phyloP scores from a whole-genome alignment of 1,140 invertebrate genomes.

The Spodoptera frugiperda region DNA sequence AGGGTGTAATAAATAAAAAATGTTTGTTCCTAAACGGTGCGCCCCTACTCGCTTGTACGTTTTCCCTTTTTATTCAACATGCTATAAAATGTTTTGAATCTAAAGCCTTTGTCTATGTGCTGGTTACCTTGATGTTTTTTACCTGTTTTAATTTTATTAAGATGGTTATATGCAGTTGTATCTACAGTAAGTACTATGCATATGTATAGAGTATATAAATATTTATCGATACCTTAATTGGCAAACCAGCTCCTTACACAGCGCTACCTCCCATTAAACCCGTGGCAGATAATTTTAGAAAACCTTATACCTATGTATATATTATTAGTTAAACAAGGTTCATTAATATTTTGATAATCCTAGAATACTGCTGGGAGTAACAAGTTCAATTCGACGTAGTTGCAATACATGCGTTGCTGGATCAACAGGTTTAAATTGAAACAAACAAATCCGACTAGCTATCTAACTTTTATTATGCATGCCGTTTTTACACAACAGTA shows the following conservation, averaged over 20 bases:
- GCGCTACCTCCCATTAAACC: no score
- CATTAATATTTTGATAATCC: neutral
- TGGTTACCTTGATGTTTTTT: neutral
- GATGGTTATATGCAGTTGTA: no score
- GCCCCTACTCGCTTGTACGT: neutral
- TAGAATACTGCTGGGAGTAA: neutral
- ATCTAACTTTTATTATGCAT: neutral
- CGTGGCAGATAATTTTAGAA: no score
- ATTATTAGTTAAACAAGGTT: no score
- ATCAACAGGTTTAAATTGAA: constrained; percentile 20
- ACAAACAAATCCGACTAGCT: neutral
- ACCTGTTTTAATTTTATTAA: neutral
- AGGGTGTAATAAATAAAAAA: constrained; percentile 25
- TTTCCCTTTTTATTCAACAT: constrained; percentile 2
- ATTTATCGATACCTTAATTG: no score
- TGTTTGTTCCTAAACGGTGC: constrained; percentile 14
- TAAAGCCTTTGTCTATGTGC: neutral
- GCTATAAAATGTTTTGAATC: neutral
- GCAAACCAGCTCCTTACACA: no score
- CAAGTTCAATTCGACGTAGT: neutral
- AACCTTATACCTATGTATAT: no score
- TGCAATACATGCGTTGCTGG: neutral
- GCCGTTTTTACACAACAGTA: neutral
- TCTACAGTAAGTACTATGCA: no score
- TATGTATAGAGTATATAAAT: no score